Percentiles rank a stretch among this genome's conserved stretches.
Evolutionary conservation across 2,113 vertebrate species (phyloP).

Genomic region (Pollimyrus isidori): DNA sequence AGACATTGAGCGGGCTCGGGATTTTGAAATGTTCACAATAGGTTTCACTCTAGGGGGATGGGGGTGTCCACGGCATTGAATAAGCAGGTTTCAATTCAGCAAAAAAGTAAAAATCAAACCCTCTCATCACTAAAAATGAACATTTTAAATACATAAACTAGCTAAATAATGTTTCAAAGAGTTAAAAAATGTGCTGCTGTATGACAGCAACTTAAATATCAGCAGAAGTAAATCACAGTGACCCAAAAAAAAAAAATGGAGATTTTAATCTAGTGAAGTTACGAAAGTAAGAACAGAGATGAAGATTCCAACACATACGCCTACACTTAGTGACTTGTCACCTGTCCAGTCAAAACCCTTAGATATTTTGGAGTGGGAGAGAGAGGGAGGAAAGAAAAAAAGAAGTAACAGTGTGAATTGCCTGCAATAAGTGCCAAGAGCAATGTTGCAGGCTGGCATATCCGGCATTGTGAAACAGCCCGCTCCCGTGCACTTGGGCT

Average conservation of each 20-base stretch:
- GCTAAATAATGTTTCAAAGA: neutral
- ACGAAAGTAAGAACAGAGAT: neutral
- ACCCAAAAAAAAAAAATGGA: neutral
- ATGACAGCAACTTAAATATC: neutral
- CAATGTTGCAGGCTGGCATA: neutral
- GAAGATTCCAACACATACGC: neutral
- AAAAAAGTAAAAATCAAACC: neutral
- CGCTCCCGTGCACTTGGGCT: neutral
- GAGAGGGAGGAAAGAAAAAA: neutral
- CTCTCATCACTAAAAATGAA: neutral
- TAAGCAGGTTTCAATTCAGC: neutral
- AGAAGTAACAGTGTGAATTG: neutral
- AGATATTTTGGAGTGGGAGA: neutral
- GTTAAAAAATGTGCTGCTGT: neutral
- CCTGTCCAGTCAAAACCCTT: neutral
- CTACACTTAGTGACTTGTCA: neutral
- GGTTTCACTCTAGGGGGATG: neutral
- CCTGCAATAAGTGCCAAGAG: neutral
- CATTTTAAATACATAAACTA: neutral
- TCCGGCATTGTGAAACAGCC: neutral
- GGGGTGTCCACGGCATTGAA: neutral
- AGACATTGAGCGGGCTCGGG: neutral
- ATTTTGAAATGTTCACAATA: neutral
- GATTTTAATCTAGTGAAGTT: neutral
- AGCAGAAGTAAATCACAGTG: neutral